Evolutionary conservation across 2,797 vertebrate genomes (phyloP).

Genomic region (Arnoldichthys spilopterus): DNA sequence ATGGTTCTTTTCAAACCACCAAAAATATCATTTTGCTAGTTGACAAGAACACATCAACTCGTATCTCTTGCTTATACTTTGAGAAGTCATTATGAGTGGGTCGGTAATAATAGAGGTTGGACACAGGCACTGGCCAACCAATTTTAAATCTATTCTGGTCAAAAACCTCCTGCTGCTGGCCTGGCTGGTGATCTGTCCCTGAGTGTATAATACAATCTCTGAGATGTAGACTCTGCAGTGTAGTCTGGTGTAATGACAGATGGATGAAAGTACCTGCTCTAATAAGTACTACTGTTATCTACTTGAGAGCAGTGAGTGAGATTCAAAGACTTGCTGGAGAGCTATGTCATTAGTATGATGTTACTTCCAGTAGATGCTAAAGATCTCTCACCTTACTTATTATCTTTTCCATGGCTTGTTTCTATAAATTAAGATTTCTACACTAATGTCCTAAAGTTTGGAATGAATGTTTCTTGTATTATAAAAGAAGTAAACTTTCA

Average conservation of each 20-base stretch:
- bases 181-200: background rate
- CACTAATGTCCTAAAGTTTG: no score
- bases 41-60: no score
- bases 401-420: no score
- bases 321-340: background rate
- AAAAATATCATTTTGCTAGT: no score
- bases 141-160: background rate
- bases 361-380: background rate
- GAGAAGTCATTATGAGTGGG: no score
- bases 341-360: background rate
- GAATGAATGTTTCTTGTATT: no score
- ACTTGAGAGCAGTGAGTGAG: conserved; percentile 1
- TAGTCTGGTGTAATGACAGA: background rate
- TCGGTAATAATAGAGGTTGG: no score
- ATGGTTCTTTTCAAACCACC: no score
- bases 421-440: no score
- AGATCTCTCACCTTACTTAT: background rate
- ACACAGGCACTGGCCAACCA: background rate
- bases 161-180: background rate
- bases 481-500: no score
- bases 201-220: background rate
- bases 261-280: background rate
- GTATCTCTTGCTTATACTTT: no score
- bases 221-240: background rate
- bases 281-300: background rate